Conservation (phyloP, 53 echinoderm and acorn worm species). For the Paracentrotus lividus region DNA sequence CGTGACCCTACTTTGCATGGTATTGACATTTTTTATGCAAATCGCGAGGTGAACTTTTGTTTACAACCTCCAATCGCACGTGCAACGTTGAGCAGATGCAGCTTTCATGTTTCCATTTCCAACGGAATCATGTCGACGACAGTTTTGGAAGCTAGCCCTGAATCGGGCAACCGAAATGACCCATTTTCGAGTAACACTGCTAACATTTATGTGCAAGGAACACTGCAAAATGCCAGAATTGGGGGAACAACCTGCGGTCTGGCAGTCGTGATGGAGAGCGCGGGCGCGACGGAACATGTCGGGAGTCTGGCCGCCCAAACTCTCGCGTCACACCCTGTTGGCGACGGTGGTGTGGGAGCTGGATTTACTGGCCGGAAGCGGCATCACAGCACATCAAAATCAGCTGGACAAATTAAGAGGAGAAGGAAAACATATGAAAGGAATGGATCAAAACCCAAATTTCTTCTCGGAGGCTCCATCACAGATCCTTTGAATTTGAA, state of each 20-base stretch:
- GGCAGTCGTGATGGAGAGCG: conserved; percentile 27
- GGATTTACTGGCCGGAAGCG: conserved; percentile 29
- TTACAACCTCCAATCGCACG: conserved; percentile 65
- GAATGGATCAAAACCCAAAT: conserved; percentile 75
- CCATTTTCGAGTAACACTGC: conserved; percentile 18
- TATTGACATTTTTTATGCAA: conserved; percentile 68
- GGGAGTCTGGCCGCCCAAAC: conserved; percentile 29
- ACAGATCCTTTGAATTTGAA: conserved; percentile 96
- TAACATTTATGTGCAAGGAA: not conserved
- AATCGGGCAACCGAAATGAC: conserved; percentile 50
- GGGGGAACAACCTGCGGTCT: conserved; percentile 57
- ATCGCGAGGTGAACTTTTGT: conserved; percentile 46
- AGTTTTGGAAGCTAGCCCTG: conserved; percentile 62
- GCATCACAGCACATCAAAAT: conserved; percentile 63
- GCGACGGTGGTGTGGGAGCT: not conserved
- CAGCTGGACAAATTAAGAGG: conserved; percentile 70
- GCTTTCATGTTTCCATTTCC: not conserved
- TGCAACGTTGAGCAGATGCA: conserved; percentile 56
- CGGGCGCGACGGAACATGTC: not conserved
- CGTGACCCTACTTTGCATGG: conserved; percentile 65
- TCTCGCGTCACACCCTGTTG: not conserved
- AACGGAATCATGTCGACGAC: conserved; percentile 52
- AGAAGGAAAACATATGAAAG: conserved; percentile 87
- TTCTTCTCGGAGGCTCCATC: conserved; percentile 90
- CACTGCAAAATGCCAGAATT: conserved; percentile 29